Evolutionary conservation across 1,140 invertebrate genomes (phyloP).

Genomic region (Zaprionus davidi): DNA sequence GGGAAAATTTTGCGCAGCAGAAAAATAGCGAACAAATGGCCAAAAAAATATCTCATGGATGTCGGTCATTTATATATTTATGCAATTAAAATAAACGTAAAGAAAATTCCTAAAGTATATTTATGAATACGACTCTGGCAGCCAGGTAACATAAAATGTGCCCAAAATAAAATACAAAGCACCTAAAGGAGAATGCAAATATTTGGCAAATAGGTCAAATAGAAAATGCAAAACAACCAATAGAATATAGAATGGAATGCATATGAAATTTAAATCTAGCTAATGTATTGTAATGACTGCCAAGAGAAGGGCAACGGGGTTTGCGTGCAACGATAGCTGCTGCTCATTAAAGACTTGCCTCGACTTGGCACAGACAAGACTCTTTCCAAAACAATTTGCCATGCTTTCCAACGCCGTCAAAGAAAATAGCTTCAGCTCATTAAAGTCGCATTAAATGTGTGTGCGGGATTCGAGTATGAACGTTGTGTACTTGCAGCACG

Average conservation of each 20-base stretch:
- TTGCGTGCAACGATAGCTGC: slow-evolving; percentile 16
- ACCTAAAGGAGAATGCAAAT: slow-evolving; percentile 50
- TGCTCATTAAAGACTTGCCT: slow-evolving; percentile 27
- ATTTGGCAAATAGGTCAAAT: slow-evolving; percentile 16
- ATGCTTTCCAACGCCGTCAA: slow-evolving; percentile 36
- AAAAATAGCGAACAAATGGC: slow-evolving; percentile 15
- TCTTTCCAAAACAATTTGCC: slow-evolving; percentile 18
- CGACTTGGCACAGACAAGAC: background rate
- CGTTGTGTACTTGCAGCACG: slow-evolving; percentile 33
- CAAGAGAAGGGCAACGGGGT: background rate
- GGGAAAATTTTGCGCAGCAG: slow-evolving; percentile 52
- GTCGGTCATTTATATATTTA: slow-evolving; percentile 34
- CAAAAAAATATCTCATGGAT: slow-evolving; percentile 27
- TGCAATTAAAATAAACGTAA: slow-evolving; percentile 72
- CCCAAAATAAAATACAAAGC: slow-evolving; percentile 26
- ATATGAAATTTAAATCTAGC: background rate
- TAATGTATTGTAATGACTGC: background rate
- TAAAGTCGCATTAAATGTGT: slow-evolving; percentile 54
- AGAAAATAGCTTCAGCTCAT: slow-evolving; percentile 41
- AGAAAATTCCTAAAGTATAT: slow-evolving; percentile 46
- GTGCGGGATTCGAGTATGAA: slow-evolving; percentile 6
- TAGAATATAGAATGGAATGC: slow-evolving; percentile 1
- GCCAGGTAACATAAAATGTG: slow-evolving; percentile 43
- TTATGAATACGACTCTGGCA: slow-evolving; percentile 40
- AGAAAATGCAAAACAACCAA: background rate